Conservation (phyloP, 2,888 invertebrate genomes). For the Drosophila formosana region DNA sequence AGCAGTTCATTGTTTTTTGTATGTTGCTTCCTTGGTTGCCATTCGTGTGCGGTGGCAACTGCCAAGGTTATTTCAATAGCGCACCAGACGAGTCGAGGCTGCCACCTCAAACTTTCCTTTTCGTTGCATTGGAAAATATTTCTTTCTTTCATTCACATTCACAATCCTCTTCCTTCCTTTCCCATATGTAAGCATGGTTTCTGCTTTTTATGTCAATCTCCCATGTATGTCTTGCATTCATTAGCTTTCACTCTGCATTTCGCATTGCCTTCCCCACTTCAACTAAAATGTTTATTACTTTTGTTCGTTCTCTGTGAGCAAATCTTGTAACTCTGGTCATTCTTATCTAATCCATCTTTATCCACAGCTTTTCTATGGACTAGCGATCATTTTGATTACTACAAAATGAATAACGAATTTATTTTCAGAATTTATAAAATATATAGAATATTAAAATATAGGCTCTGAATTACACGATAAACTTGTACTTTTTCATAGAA, state of each 20-base stretch:
- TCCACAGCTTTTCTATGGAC: not conserved
- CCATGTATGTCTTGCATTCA: slow-evolving; percentile 59
- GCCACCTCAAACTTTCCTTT: slow-evolving; percentile 73
- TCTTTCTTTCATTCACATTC: slow-evolving; percentile 54
- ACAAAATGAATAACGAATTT: too few relatives aligned
- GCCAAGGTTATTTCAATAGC: slow-evolving; percentile 57
- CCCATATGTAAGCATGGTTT: not conserved
- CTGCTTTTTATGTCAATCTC: not conserved
- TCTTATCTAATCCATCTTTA: not conserved
- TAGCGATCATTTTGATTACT: too few relatives aligned
- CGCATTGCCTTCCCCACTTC: not conserved
- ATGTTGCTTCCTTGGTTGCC: slow-evolving; percentile 28
- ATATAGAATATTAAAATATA: too few relatives aligned
- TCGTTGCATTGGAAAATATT: slow-evolving; percentile 75
- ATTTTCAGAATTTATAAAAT: too few relatives aligned
- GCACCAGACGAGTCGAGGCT: slow-evolving; percentile 19
- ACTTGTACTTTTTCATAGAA: too few relatives aligned
- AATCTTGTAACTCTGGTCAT: slow-evolving; percentile 1
- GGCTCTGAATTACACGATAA: too few relatives aligned
- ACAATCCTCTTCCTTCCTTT: not conserved
- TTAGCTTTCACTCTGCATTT: slow-evolving; percentile 59
- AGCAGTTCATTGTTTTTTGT: slow-evolving; percentile 19
- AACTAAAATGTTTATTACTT: slow-evolving; percentile 9
- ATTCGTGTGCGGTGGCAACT: slow-evolving; percentile 11
- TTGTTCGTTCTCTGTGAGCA: not conserved